Evolutionary conservation across 2,113 vertebrate species (phyloP), one percentile per base, ranked within the genome.

Genomic region (Callionymus lyra): DNA sequence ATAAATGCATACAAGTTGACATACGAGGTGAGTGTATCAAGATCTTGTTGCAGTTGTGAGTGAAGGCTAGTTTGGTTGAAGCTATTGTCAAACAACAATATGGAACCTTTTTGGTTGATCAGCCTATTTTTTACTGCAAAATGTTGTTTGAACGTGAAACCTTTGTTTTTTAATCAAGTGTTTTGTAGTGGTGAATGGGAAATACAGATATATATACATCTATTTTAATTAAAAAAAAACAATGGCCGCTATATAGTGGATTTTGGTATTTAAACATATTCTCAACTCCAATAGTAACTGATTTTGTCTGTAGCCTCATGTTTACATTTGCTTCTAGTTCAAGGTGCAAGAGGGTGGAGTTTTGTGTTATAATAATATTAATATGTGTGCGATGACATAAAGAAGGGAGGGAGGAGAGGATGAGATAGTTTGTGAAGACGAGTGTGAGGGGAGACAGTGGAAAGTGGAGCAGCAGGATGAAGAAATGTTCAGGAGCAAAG

Each of bases 11-110:
- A 0, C 61, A 63, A 56, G 54, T 61, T 9, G n/a, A 14, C 38
- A 11, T 4, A 9, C 17, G 2, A 38, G 73, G 78, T 77, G 50
- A 73, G 68, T 40, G 51, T 9, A 10, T 16, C 18, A 31, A 2
- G 4, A 31, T 12, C 55, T 16, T 16, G n/a, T 16, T 12, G 38
- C 31, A 1, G 15, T n/a, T n/a, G n/a, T n/a, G n/a, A n/a, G n/a
- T n/a, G n/a, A n/a, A n/a, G n/a, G n/a, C n/a, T n/a, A n/a, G n/a
- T n/a, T n/a, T n/a, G n/a, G n/a, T n/a, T n/a, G n/a, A n/a, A n/a
- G n/a, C n/a, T n/a, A n/a, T n/a, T n/a, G n/a, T n/a, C n/a, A n/a
- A n/a, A n/a, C n/a, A n/a, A n/a, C n/a, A n/a, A n/a, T n/a, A n/a
- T n/a, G n/a, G n/a, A n/a, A n/a, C n/a, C n/a, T n/a, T n/a, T n/a